Conservation (phyloP, 2,888 invertebrate genomes). For the Diaphora mendica region DNA sequence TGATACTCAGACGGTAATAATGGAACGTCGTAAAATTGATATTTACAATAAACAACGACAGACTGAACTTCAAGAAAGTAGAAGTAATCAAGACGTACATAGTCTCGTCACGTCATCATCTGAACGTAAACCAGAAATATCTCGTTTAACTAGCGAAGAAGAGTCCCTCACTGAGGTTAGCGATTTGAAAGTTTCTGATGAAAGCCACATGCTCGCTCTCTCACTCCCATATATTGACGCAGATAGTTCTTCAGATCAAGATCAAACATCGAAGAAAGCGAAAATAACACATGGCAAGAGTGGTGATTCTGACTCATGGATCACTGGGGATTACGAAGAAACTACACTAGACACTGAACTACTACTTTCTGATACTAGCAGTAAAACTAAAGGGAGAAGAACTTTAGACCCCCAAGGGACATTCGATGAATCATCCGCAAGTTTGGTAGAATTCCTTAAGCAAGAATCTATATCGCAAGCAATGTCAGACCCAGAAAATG, state of each 20-base stretch:
- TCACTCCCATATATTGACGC: constrained; percentile 84
- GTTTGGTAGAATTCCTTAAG: constrained; percentile 80
- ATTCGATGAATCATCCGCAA: constrained; percentile 87
- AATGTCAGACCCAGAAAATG: constrained; percentile 76
- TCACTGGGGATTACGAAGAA: constrained; percentile 89
- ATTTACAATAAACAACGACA: constrained; percentile 86
- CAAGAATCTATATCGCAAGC: constrained; percentile 78
- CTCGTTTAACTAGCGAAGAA: constrained; percentile 88
- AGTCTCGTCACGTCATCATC: constrained; percentile 65
- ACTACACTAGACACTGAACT: constrained; percentile 87
- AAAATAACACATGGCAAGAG: constrained; percentile 84
- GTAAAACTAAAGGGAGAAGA: constrained; percentile 60
- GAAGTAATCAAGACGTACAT: constrained; percentile 73
- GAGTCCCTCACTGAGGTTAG: constrained; percentile 90
- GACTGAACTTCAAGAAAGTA: constrained; percentile 78
- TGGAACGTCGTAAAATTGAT: constrained; percentile 87
- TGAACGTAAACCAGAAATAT: constrained; percentile 81
- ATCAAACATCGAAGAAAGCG: constrained; percentile 67
- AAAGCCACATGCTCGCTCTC: constrained; percentile 79
- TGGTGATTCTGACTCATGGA: constrained; percentile 90
- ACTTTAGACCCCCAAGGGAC: constrained; percentile 86
- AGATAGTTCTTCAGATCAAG: constrained; percentile 84
- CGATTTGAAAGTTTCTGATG: constrained; percentile 86
- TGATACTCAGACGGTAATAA: constrained; percentile 88
- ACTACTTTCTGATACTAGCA: constrained; percentile 81